phyloP scores from a whole-genome alignment of 2,797 vertebrate species.

The Cuniculus paca region DNA sequence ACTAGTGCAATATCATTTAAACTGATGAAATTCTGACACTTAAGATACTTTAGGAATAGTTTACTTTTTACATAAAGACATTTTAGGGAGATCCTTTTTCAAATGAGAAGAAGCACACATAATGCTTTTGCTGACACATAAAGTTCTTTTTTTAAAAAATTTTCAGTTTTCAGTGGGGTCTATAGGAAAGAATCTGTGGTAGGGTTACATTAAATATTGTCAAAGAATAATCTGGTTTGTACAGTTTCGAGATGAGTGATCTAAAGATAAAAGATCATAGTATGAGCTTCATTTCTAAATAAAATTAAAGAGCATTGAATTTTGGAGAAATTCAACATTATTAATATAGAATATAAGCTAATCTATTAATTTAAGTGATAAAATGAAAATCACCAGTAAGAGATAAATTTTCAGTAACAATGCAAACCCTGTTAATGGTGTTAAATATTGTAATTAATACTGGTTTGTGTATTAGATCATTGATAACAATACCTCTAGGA shows the following conservation, averaged over 20 bases:
- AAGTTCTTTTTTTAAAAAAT: not conserved
- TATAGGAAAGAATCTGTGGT: not conserved
- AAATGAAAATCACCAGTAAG: not conserved
- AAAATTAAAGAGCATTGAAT: not conserved
- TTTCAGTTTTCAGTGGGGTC: not conserved
- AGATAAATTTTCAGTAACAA: not conserved
- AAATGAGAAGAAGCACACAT: not conserved
- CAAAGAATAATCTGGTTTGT: not conserved
- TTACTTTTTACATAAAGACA: constrained; percentile 5
- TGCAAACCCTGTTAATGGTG: constrained; percentile 51
- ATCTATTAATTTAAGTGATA: not conserved
- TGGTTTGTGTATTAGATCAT: constrained; percentile 5
- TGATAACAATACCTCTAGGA: constrained; percentile 65
- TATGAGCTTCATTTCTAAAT: constrained; percentile 5
- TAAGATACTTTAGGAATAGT: not conserved
- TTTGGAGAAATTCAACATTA: not conserved
- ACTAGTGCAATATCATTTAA: not conserved
- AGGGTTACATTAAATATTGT: not conserved
- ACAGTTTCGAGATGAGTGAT: not conserved
- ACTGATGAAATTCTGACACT: not conserved
- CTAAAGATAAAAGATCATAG: not conserved
- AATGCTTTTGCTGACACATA: not conserved
- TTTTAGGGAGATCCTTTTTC: not conserved
- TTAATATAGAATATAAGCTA: not conserved
- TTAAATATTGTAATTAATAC: constrained; percentile 63